A percentile compares a stretch with the other conserved stretches of the same genome.
These are phyloP conservation scores for Catharus bicknelli DNA, from an alignment of 2,113 vertebrate species.

Conservation along the genomic window DNA sequence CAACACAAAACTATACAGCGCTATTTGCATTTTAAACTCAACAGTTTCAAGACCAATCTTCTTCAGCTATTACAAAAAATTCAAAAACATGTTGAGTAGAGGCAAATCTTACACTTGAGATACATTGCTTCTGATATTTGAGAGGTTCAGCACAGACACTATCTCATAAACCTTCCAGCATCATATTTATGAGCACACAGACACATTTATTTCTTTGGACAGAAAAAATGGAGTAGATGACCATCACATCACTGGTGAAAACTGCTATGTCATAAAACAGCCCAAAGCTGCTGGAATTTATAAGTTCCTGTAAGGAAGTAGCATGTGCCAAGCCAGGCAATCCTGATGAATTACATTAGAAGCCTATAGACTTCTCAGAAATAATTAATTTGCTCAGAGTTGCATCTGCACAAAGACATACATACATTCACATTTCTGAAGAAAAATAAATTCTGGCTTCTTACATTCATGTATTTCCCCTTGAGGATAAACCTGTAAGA, in stretches of 20 bases:
- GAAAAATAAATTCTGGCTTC: conserved; percentile 33
- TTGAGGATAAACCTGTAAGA: not conserved
- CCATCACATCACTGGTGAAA: not conserved
- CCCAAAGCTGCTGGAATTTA: not conserved
- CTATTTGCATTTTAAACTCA: not conserved
- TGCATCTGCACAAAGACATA: not conserved
- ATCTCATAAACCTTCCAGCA: not conserved
- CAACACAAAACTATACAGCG: not conserved
- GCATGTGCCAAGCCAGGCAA: conserved; percentile 2
- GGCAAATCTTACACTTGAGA: not conserved
- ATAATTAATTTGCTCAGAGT: not conserved
- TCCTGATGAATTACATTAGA: not conserved
- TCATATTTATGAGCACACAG: not conserved
- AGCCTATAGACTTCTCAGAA: not conserved
- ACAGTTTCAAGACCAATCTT: not conserved
- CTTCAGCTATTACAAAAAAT: not conserved
- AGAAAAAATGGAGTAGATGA: not conserved
- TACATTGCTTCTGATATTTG: not conserved
- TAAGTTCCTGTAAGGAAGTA: not conserved
- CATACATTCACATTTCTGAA: not conserved
- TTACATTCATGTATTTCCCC: not conserved
- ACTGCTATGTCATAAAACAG: conserved; percentile 18
- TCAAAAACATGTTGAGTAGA: not conserved
- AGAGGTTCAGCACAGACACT: not conserved
- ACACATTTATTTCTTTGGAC: not conserved